Evolutionary conservation across 1,140 invertebrate genomes (phyloP), one percentile per base, ranked within the genome.

Genomic region (Aphis craccivora): DNA sequence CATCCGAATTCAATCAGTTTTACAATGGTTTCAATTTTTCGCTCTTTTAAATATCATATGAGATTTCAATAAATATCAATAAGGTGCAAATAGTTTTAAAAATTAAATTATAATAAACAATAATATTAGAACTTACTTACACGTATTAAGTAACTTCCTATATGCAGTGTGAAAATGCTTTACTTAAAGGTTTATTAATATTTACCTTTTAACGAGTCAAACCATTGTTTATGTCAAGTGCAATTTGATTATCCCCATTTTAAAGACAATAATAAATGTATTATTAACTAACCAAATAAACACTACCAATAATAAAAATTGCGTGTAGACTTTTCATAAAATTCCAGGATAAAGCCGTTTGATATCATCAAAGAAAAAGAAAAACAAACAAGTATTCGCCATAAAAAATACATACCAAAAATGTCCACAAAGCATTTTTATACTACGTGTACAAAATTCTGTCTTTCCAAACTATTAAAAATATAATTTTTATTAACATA

Each of bases 261-360:
- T n/a, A 76, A n/a, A 76, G 14, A 76, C 60, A 67, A 67, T n/a
- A 30, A n/a, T 76, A 5, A n/a, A n/a, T 76, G 4, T 18, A 18
- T 67, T 67, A 67, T 67, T 67, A 67, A n/a, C 30, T n/a, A 76
- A 76, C 60, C 60, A 76, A 76, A 76, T 76, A n/a, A 76, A 76
- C 30, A 18, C 11, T 76, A 76, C 30, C 30, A 18, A 76, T 76
- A n/a, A 76, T 76, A 76, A 76, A n/a, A 76, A n/a, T n/a, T 4
- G 6, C 30, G 14, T 76, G 30, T n/a, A n/a, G 30, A n/a, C 30
- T 76, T 84, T 84, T 43, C 40, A 6, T 25, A 84, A 84, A 25
- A 43, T 43, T 84, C 23, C 25, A 40, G 22, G 11, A 43, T 43
- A 23, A 84, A 84, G 1, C 35, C 22, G 35, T 25, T 40, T 25